These are phyloP conservation scores for Gavialis gangeticus DNA, from an alignment of 2,113 vertebrate species.

Conservation along the genomic window DNA sequence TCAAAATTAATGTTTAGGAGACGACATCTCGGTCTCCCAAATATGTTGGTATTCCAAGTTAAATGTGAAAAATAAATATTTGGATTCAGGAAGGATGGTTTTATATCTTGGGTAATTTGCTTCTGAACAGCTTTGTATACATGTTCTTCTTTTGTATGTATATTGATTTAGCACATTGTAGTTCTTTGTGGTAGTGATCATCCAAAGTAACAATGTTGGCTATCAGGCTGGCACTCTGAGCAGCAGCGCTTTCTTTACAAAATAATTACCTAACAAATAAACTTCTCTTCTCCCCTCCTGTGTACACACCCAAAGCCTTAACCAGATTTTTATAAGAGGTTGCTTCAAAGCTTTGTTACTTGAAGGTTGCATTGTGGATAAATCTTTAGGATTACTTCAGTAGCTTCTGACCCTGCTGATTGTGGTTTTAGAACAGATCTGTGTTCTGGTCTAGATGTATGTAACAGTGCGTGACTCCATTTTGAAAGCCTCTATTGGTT, in stretches of 20 bases:
- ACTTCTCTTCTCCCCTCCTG: background rate
- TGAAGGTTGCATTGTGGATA: background rate
- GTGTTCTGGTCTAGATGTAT: background rate
- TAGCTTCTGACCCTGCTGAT: background rate
- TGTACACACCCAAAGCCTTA: background rate
- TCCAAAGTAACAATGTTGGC: background rate
- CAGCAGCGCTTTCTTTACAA: background rate
- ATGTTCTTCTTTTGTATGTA: background rate
- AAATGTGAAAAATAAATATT: background rate
- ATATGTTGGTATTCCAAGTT: background rate
- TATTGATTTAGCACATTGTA: background rate
- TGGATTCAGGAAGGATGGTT: background rate
- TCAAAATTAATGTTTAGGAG: too few relatives aligned
- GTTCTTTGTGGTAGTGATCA: background rate
- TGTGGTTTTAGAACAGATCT: background rate
- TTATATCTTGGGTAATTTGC: background rate
- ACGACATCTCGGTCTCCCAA: too few relatives aligned
- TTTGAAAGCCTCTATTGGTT: background rate
- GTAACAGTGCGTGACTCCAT: background rate
- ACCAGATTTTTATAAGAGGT: background rate
- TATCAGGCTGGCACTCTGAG: background rate
- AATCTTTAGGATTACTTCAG: background rate
- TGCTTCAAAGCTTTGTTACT: background rate
- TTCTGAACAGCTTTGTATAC: background rate
- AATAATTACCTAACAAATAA: rapidly evolving